These are phyloP conservation scores for Volucella inflata DNA, from an alignment of 2,888 invertebrate genomes.

Conservation along the genomic window DNA sequence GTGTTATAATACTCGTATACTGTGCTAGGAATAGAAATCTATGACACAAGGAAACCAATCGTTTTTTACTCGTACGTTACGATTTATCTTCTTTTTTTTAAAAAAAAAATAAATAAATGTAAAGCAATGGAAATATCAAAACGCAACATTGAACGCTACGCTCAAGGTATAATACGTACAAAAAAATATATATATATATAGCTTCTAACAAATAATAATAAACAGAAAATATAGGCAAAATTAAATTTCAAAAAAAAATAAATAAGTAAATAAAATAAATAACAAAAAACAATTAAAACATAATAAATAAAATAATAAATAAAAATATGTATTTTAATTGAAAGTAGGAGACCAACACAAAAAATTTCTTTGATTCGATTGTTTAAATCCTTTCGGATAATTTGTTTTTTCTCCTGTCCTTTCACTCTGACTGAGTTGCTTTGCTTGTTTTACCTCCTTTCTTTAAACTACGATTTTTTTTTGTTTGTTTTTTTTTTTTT, in stretches of 20 bases:
- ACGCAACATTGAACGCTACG: conserved; percentile 1
- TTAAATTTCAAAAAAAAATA: conserved; percentile 47
- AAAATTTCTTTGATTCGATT: conserved; percentile 40
- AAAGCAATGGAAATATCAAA: conserved; percentile 1
- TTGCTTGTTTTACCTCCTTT: conserved; percentile 6
- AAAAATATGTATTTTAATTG: conserved; percentile 66
- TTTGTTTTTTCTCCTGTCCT: background rate
- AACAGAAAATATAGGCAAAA: conserved; percentile 9
- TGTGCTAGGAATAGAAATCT: too few relatives aligned
- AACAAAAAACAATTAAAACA: conserved; percentile 76
- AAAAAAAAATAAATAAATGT: conserved; percentile 23
- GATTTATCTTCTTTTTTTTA: background rate
- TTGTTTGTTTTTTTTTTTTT: conserved; percentile 22
- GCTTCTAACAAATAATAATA: conserved; percentile 19
- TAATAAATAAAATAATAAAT: conserved; percentile 65
- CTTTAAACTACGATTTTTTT: background rate
- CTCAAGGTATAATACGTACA: background rate
- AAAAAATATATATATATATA: too few relatives aligned
- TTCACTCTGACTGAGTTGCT: background rate
- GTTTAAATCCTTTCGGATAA: conserved; percentile 57
- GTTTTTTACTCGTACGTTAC: background rate
- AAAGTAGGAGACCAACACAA: conserved; percentile 64
- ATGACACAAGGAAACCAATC: background rate
- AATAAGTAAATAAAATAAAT: conserved; percentile 47
- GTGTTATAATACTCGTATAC: too few relatives aligned